Evolutionary conservation across 1,140 invertebrate species (phyloP).

Genomic region (Eriocheir sinensis): DNA sequence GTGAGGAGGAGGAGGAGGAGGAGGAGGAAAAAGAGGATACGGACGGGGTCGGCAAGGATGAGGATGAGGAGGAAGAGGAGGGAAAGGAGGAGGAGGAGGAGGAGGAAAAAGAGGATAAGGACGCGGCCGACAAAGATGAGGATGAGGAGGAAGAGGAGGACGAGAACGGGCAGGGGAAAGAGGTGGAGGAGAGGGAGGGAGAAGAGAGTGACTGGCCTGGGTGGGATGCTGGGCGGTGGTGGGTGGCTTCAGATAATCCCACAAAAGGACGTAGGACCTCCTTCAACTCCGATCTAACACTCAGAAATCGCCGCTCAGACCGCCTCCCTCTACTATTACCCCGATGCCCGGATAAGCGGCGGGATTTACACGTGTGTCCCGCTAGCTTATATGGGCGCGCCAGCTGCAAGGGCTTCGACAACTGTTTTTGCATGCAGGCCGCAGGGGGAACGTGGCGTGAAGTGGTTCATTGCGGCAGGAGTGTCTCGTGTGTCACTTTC

Average conservation of each 20-base stretch:
- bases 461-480: neutral
- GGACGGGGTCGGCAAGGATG: no score
- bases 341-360: neutral
- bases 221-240: neutral
- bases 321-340: constrained; percentile 2
- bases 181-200: neutral
- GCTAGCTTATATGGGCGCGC: neutral
- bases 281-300: neutral
- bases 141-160: neutral
- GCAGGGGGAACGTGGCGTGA: neutral
- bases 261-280: constrained; percentile 9
- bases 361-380: neutral
- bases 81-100: neutral
- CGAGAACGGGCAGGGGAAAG: neutral
- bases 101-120: neutral
- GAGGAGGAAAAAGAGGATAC: neutral
- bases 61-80: no score
- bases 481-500: neutral
- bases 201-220: neutral
- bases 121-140: no score
- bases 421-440: neutral
- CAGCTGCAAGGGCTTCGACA: neutral
- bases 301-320: neutral
- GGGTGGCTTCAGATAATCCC: neutral
- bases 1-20: constrained; percentile 18